phyloP scores from a whole-genome alignment of 2,797 vertebrate species.

The Poecilia picta region DNA sequence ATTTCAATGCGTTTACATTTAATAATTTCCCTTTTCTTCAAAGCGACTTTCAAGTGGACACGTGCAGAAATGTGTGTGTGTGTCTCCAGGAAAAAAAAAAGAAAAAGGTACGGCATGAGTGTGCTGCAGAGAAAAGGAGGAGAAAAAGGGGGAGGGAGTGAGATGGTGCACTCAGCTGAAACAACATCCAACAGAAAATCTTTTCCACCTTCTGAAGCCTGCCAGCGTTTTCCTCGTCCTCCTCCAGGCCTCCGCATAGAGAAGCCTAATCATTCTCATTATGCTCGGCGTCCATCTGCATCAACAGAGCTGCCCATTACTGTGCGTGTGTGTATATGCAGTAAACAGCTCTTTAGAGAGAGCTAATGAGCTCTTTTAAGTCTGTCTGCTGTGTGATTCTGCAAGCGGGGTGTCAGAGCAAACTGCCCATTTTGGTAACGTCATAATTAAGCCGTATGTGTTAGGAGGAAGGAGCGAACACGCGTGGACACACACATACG shows the following conservation, averaged over 20 bases:
- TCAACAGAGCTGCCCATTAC: constrained; percentile 95
- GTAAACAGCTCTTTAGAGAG: constrained; percentile 96
- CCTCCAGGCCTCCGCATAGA: constrained; percentile 59
- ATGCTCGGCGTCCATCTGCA: constrained; percentile 95
- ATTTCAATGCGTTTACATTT: constrained; percentile 37
- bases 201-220: constrained; percentile 72
- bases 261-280: constrained; percentile 95
- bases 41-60: constrained; percentile 28
- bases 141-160: constrained; percentile 23
- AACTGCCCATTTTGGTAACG: constrained; percentile 94
- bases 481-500: background rate
- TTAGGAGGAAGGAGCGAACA: constrained; percentile 24
- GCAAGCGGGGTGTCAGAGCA: constrained; percentile 90
- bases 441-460: constrained; percentile 89
- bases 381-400: constrained; percentile 92
- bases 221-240: constrained; percentile 32
- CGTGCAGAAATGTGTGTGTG: constrained; percentile 21
- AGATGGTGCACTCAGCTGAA: constrained; percentile 62
- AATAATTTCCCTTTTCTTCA: background rate
- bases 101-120: constrained; percentile 16
- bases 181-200: constrained; percentile 77
- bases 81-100: background rate
- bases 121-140: constrained; percentile 23
- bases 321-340: constrained; percentile 84
- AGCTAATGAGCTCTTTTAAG: constrained; percentile 98